These are phyloP conservation scores for Idaea biselata DNA, from an alignment of 2,888 invertebrate genomes.

Conservation along the genomic window DNA sequence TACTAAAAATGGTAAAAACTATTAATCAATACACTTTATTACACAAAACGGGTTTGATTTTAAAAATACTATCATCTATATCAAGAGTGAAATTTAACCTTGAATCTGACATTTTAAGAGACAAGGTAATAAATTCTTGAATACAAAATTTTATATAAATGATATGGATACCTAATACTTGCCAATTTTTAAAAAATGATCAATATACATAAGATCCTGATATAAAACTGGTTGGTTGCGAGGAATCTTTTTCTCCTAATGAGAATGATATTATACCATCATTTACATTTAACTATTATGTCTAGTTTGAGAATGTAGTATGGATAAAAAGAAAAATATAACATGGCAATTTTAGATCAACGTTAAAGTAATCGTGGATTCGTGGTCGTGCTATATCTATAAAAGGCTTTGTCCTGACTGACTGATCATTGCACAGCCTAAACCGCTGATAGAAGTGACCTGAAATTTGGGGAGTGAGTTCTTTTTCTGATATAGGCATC, in stretches of 20 bases:
- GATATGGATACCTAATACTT: background rate
- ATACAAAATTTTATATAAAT: background rate
- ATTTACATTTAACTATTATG: constrained; percentile 14
- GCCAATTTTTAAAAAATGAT: background rate
- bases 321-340: background rate
- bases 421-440: too few relatives aligned
- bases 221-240: background rate
- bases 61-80: background rate
- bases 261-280: constrained; percentile 4
- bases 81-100: background rate
- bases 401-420: too few relatives aligned
- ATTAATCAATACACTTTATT: too few relatives aligned
- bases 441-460: too few relatives aligned
- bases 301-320: background rate
- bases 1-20: too few relatives aligned
- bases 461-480: too few relatives aligned
- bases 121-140: background rate
- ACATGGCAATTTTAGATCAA: background rate
- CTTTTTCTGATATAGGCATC: too few relatives aligned
- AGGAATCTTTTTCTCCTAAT: background rate
- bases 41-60: background rate
- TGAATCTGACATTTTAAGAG: background rate
- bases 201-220: background rate
- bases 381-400: too few relatives aligned
- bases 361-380: too few relatives aligned